These are phyloP conservation scores for Noctuana brunneofusca DNA, from an alignment of 2,888 invertebrate species.

Conservation along the genomic window DNA sequence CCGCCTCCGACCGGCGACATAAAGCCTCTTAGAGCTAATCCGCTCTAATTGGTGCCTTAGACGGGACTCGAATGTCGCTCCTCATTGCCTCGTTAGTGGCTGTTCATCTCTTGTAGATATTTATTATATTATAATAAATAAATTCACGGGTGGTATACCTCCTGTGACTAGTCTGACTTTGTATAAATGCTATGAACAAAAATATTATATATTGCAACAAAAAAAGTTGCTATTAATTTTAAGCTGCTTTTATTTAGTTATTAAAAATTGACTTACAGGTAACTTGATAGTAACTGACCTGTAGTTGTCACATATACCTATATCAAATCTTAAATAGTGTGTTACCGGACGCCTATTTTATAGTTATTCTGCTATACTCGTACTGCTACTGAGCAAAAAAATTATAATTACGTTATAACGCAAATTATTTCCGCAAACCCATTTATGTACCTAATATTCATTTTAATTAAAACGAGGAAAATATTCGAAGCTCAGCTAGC, in stretches of 20 bases:
- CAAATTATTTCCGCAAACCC: too few relatives aligned
- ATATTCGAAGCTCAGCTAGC: constrained; percentile 9
- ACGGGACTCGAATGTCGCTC: constrained; percentile 36
- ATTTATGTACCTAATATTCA: neutral
- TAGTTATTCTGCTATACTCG: too few relatives aligned
- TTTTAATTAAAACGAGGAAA: neutral
- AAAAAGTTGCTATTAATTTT: too few relatives aligned
- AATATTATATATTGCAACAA: too few relatives aligned
- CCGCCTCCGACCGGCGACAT: constrained; percentile 24
- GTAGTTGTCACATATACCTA: too few relatives aligned
- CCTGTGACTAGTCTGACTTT: neutral
- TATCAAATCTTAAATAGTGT: too few relatives aligned
- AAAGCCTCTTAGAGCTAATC: constrained; percentile 64
- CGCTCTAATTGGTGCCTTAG: constrained; percentile 52
- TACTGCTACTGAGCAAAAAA: neutral
- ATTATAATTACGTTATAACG: too few relatives aligned
- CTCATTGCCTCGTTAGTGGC: constrained; percentile 23
- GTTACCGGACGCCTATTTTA: too few relatives aligned
- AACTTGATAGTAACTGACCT: too few relatives aligned
- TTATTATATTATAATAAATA: constrained; percentile 3
- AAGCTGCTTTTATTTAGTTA: too few relatives aligned
- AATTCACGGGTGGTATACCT: neutral
- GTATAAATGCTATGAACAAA: too few relatives aligned
- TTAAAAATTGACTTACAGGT: too few relatives aligned
- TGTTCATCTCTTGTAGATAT: constrained; percentile 20